Evolutionary conservation across 2,797 vertebrate species (phyloP).

Genomic region (Enteromius trimaculatus): DNA sequence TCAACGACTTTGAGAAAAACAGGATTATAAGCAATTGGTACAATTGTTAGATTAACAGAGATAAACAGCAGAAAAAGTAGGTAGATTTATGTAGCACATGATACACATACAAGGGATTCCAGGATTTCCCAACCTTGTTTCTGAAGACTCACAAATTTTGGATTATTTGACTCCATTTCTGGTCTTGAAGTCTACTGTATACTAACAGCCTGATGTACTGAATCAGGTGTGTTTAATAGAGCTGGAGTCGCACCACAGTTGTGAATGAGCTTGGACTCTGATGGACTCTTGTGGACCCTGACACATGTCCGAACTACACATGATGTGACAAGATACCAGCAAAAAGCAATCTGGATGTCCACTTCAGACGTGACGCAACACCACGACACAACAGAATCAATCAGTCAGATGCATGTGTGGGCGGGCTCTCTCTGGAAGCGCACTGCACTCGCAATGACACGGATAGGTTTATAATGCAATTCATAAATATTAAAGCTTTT

Average conservation of each 20-base stretch:
- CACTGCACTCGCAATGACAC: too few relatives aligned
- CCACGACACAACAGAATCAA: too few relatives aligned
- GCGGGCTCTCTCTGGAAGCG: too few relatives aligned
- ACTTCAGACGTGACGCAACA: too few relatives aligned
- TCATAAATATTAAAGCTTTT: too few relatives aligned
- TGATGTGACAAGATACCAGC: too few relatives aligned
- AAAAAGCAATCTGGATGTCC: too few relatives aligned
- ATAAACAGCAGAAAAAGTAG: neutral
- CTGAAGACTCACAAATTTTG: neutral
- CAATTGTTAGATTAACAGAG: neutral
- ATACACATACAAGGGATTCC: neutral
- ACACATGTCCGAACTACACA: too few relatives aligned
- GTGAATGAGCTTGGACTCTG: neutral
- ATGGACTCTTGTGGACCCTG: neutral
- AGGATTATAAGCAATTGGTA: constrained; percentile 6
- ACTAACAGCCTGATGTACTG: neutral
- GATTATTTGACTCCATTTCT: neutral
- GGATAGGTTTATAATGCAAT: too few relatives aligned
- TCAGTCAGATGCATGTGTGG: too few relatives aligned
- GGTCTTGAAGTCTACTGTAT: neutral
- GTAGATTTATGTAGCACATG: neutral
- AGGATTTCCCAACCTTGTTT: neutral
- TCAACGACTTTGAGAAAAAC: neutral
- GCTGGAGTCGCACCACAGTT: neutral
- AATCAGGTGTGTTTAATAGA: neutral